phyloP scores from a whole-genome alignment of 1,140 invertebrate genomes.

The Heliconius nattereri region DNA sequence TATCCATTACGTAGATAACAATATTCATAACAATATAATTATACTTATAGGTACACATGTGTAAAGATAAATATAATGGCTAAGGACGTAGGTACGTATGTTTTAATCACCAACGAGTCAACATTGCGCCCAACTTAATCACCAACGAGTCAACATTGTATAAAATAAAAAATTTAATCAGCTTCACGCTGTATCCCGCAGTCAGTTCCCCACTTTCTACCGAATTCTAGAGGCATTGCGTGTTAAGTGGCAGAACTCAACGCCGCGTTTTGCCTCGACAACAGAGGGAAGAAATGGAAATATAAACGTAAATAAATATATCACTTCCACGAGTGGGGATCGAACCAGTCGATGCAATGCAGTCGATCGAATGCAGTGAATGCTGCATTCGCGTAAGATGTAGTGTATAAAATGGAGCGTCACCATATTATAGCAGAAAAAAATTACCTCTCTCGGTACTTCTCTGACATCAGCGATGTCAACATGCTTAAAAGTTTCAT shows the following conservation, averaged over 20 bases:
- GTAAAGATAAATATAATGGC: not conserved
- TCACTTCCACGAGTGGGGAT: too few relatives aligned
- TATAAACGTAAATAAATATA: too few relatives aligned
- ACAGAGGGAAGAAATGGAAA: too few relatives aligned
- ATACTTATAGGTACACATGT: not conserved
- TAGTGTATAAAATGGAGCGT: not conserved
- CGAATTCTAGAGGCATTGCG: too few relatives aligned
- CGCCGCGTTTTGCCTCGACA: too few relatives aligned
- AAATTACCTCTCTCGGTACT: constrained; percentile 58
- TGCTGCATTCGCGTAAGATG: not conserved
- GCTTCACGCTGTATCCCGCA: too few relatives aligned
- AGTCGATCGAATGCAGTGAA: too few relatives aligned
- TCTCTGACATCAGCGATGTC: constrained; percentile 58
- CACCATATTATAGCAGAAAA: not conserved
- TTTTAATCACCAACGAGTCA: not conserved
- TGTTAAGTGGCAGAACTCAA: too few relatives aligned
- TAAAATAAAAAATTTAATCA: too few relatives aligned
- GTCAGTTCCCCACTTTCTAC: too few relatives aligned
- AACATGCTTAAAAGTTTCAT: constrained; percentile 52
- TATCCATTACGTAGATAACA: not conserved
- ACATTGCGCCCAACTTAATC: too few relatives aligned
- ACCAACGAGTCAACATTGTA: not conserved
- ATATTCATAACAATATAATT: not conserved
- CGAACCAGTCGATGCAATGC: too few relatives aligned
- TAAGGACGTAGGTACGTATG: not conserved